Percentiles rank a stretch among this genome's conserved stretches.
These are phyloP conservation scores for Thinocorus orbignyianus DNA, from an alignment of 2,113 vertebrate species.

Conservation along the genomic window DNA sequence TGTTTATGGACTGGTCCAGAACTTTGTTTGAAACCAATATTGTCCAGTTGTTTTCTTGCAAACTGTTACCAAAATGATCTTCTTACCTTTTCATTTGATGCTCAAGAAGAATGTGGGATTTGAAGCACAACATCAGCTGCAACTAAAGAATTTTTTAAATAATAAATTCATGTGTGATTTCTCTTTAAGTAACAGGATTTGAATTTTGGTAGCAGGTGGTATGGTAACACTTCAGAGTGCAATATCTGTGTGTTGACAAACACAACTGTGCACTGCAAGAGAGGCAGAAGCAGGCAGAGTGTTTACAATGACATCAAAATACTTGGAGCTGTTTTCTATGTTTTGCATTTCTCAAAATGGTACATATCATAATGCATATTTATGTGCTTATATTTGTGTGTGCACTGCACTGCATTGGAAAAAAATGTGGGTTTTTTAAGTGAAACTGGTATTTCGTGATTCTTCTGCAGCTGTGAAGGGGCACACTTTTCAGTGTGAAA, in stretches of 20 bases:
- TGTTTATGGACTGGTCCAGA: not conserved
- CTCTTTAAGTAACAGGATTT: not conserved
- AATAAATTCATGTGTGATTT: not conserved
- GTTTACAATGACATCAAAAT: not conserved
- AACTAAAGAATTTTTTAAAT: not conserved
- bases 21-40: not conserved
- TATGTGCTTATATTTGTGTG: not conserved
- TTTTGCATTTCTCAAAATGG: not conserved
- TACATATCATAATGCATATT: not conserved
- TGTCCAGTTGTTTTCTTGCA: not conserved
- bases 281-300: not conserved
- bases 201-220: not conserved
- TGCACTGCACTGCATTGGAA: not conserved
- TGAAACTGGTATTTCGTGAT: not conserved
- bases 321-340: not conserved
- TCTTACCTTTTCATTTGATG: not conserved
- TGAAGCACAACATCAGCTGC: not conserved
- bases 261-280: not conserved
- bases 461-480: not conserved
- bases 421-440: not conserved
- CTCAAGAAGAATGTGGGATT: not conserved
- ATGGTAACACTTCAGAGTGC: not conserved
- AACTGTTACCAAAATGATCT: not conserved
- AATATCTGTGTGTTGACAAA: not conserved
- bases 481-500: not conserved